Conservation (phyloP, 2,113 vertebrate species). For the Empidonax alnorum region DNA sequence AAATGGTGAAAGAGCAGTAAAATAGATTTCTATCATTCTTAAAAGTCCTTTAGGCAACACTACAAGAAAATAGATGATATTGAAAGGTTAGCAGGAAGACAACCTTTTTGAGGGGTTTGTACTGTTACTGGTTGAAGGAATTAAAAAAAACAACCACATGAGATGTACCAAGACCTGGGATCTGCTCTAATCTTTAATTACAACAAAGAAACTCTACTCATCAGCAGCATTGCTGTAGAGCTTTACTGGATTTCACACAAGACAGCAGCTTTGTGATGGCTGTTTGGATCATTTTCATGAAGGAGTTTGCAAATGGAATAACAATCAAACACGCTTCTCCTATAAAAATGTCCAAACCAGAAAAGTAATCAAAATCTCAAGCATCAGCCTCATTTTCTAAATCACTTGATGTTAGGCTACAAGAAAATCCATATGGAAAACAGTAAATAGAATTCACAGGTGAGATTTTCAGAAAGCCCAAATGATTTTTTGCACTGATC, state of each 20-base stretch:
- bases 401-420: rapidly evolving
- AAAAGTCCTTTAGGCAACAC: not conserved
- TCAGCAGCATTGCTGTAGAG: not conserved
- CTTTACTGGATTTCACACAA: not conserved
- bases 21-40: not conserved
- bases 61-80: not conserved
- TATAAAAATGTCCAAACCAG: not conserved
- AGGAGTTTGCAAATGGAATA: not conserved
- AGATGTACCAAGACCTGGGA: not conserved
- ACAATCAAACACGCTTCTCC: not conserved
- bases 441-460: not conserved
- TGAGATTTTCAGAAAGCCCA: not conserved
- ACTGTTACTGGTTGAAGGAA: not conserved
- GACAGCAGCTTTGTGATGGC: not conserved
- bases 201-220: not conserved
- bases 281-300: not conserved
- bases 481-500: not conserved
- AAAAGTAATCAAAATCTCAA: not conserved
- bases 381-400: not conserved
- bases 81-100: not conserved
- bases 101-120: not conserved
- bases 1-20: not conserved
- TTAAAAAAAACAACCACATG: not conserved
- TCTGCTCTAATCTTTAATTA: not conserved
- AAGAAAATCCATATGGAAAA: not conserved